phyloP scores from a whole-genome alignment of 2,797 vertebrate genomes.

The Carcharodon carcharias region DNA sequence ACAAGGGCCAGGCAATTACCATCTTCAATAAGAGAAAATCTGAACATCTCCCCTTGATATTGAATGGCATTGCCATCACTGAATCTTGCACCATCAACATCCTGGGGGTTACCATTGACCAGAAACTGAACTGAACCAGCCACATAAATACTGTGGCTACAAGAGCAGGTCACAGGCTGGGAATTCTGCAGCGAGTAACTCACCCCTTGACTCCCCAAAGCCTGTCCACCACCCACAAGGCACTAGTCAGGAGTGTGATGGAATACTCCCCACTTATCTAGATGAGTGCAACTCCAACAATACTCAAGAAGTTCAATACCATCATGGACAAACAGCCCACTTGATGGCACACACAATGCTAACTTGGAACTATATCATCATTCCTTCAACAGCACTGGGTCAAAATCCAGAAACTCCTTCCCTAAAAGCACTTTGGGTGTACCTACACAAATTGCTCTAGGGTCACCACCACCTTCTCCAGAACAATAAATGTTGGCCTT shows the following conservation, averaged over 20 bases:
- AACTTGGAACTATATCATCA: not conserved
- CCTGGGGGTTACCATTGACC: not conserved
- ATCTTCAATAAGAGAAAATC: not conserved
- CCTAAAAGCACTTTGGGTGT: not conserved
- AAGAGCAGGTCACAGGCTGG: not conserved
- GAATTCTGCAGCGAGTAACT: not conserved
- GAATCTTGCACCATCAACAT: not conserved
- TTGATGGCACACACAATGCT: not conserved
- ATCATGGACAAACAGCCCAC: not conserved
- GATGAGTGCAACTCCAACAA: not conserved
- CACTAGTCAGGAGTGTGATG: not conserved
- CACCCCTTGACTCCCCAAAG: not conserved
- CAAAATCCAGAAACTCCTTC: not conserved
- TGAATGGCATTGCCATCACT: not conserved
- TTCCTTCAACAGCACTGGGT: not conserved
- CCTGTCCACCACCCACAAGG: not conserved
- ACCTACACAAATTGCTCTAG: not conserved
- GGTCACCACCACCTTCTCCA: not conserved
- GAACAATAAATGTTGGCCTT: not conserved
- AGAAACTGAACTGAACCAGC: not conserved
- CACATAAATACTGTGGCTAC: not conserved
- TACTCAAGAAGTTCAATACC: not conserved
- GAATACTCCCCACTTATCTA: not conserved
- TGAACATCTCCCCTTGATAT: not conserved
- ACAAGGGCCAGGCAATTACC: not conserved